Percentiles rank a stretch among this genome's conserved stretches.
phyloP scores from a whole-genome alignment of 2,113 vertebrate species.

The Rhodinocichla rosea region DNA sequence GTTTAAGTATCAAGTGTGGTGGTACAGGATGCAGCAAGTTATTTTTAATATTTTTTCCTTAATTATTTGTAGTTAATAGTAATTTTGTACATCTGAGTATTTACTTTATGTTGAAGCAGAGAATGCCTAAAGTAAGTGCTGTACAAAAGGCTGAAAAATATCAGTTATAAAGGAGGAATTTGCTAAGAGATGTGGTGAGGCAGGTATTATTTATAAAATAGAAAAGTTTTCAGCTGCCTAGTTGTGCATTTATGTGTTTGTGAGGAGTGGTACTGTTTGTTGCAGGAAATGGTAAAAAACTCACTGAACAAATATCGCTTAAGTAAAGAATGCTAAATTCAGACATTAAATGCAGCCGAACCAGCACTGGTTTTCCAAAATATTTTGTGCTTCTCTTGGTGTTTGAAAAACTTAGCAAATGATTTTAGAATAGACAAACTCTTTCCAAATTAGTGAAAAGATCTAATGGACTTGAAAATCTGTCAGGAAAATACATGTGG shows the following conservation, averaged over 20 bases:
- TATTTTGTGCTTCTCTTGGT: not conserved
- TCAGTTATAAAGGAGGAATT: not conserved
- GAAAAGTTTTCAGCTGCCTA: not conserved
- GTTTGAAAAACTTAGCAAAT: not conserved
- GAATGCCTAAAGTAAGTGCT: not conserved
- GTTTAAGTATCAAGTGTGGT: not conserved
- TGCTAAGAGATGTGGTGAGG: not conserved
- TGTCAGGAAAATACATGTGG: not conserved
- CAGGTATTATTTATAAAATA: not conserved
- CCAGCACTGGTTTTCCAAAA: not conserved
- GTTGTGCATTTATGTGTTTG: not conserved
- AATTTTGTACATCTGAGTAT: not conserved
- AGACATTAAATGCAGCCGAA: not conserved
- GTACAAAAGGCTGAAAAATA: not conserved
- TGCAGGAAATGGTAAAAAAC: not conserved
- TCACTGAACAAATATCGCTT: not conserved
- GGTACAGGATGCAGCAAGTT: not conserved
- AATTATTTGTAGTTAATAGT: not conserved
- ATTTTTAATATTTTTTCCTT: not conserved
- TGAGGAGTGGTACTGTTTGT: not conserved
- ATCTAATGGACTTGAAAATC: not conserved
- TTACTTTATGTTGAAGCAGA: not conserved
- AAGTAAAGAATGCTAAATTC: not conserved
- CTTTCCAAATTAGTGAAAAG: not conserved
- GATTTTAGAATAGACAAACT: not conserved